Evolutionary conservation across 2,888 invertebrate genomes (phyloP).

Genomic region (Pollenia angustigena): DNA sequence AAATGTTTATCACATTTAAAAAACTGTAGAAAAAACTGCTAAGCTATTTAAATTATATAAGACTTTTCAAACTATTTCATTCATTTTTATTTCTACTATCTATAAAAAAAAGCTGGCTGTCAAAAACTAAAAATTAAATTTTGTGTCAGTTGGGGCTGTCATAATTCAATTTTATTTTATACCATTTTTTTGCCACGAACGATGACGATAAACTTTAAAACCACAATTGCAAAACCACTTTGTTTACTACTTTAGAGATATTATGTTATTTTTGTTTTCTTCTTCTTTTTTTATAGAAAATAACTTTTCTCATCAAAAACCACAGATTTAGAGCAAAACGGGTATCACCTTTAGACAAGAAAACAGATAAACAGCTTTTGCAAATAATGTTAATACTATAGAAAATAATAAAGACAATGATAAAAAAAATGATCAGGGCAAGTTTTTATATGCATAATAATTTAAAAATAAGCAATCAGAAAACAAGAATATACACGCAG

Average conservation of each 20-base stretch:
- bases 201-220: slow-evolving; percentile 64
- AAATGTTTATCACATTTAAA: too few species aligned
- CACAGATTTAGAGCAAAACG: slow-evolving; percentile 63
- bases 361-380: slow-evolving; percentile 64
- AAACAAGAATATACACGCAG: too few species aligned
- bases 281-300: slow-evolving; percentile 11
- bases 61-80: not conserved
- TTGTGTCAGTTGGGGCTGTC: slow-evolving; percentile 50
- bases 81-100: not conserved
- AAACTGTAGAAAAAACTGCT: too few species aligned
- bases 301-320: slow-evolving; percentile 51
- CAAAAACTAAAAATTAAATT: slow-evolving; percentile 47
- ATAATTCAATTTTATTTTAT: slow-evolving; percentile 57
- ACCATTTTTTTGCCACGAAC: slow-evolving; percentile 31
- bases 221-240: slow-evolving; percentile 72
- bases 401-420: not conserved
- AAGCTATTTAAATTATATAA: too few species aligned
- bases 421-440: too few species aligned
- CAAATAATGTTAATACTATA: slow-evolving; percentile 21
- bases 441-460: too few species aligned
- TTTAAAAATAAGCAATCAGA: too few species aligned
- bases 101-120: not conserved
- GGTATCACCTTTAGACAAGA: slow-evolving; percentile 61
- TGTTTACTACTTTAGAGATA: slow-evolving; percentile 56
- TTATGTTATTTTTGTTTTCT: not conserved